These are phyloP conservation scores for Liasis olivaceus DNA, from an alignment of 2,797 vertebrate genomes.

Conservation along the genomic window DNA sequence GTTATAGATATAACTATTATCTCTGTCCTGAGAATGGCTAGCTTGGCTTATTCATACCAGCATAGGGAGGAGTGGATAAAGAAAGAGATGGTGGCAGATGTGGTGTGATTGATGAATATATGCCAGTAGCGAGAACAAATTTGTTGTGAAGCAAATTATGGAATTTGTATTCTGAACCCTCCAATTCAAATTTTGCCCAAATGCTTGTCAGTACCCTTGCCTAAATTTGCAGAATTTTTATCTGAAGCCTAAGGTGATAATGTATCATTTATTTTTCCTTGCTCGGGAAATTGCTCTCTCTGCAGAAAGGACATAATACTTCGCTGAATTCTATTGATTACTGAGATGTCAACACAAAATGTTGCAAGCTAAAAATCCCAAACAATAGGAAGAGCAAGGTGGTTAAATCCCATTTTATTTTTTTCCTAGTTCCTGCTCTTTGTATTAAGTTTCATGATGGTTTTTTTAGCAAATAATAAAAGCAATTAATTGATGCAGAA, in stretches of 20 bases:
- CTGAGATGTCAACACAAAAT: neutral
- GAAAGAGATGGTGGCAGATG: neutral
- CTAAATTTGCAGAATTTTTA: neutral
- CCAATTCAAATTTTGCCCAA: neutral
- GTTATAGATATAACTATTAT: neutral
- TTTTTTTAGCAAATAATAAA: neutral
- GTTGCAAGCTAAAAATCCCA: neutral
- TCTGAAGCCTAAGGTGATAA: neutral
- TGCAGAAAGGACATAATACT: neutral
- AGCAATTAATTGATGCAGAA: conserved; percentile 10
- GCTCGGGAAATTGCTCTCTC: neutral
- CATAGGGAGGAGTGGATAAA: neutral
- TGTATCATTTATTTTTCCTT: neutral
- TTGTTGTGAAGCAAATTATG: neutral
- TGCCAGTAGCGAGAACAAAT: neutral
- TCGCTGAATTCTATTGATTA: neutral
- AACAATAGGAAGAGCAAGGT: neutral
- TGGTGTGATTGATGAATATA: neutral
- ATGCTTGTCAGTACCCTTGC: too few species aligned
- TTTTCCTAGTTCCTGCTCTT: neutral
- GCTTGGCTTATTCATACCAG: neutral
- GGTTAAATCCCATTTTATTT: neutral
- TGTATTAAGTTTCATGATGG: neutral
- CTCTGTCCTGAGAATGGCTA: neutral
- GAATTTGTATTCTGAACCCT: neutral